phyloP scores from a whole-genome alignment of 2,888 invertebrate species.

The Stratiomys singularior region DNA sequence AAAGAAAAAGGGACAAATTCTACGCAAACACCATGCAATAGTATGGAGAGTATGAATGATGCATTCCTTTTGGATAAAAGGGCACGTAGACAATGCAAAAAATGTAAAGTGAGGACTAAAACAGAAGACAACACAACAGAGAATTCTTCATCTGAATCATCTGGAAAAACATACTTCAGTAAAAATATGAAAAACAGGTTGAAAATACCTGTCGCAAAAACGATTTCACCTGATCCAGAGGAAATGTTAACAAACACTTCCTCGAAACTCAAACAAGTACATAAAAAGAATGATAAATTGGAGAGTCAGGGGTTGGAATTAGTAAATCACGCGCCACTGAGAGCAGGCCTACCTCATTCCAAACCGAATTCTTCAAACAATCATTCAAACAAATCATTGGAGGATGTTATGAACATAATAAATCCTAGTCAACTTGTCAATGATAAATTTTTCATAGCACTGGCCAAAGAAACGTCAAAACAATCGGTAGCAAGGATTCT shows the following conservation, averaged over 20 bases:
- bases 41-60: not conserved
- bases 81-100: not conserved
- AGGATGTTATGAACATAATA: not conserved
- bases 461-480: not conserved
- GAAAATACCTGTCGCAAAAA: not conserved
- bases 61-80: not conserved
- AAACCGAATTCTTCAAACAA: not conserved
- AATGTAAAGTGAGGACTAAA: not conserved
- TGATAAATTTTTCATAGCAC: not conserved
- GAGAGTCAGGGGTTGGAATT: not conserved
- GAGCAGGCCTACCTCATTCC: not conserved
- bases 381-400: not conserved
- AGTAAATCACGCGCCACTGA: not conserved
- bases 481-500: not conserved
- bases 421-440: not conserved
- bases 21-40: not conserved
- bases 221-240: too few relatives aligned
- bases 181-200: not conserved
- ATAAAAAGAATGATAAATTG: too few relatives aligned
- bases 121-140: too few relatives aligned
- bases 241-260: too few relatives aligned
- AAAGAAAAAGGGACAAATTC: not conserved
- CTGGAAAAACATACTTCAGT: not conserved
- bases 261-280: too few relatives aligned
- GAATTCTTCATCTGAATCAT: not conserved